These are phyloP conservation scores for Myiopsitta monachus DNA, from an alignment of 2,113 vertebrate genomes.

Conservation along the genomic window DNA sequence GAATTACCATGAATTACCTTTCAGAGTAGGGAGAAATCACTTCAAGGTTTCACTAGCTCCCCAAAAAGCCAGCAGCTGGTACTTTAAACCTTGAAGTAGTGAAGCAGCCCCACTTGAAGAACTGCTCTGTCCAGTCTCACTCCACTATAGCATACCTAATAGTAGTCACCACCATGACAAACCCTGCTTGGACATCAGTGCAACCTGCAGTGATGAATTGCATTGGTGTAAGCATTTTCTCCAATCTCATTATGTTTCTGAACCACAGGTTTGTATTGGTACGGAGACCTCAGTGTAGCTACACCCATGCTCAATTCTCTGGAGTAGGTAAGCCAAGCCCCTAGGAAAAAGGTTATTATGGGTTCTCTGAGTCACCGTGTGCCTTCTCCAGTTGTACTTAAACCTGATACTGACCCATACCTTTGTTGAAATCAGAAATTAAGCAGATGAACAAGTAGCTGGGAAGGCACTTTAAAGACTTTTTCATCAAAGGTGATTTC, in stretches of 20 bases:
- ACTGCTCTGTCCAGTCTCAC: neutral
- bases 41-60: neutral
- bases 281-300: neutral
- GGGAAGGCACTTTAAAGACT: neutral
- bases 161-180: neutral
- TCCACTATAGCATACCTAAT: neutral
- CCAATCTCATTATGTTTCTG: neutral
- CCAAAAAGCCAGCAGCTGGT: neutral
- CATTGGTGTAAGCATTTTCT: neutral
- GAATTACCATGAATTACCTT: neutral
- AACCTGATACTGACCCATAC: constrained; percentile 52
- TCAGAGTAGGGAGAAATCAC: neutral
- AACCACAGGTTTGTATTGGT: neutral
- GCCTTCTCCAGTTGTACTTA: constrained; percentile 11
- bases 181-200: neutral
- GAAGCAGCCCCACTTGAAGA: neutral
- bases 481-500: constrained; percentile 38
- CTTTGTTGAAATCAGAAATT: constrained; percentile 20
- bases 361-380: constrained; percentile 21
- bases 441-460: neutral
- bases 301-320: neutral
- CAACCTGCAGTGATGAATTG: neutral
- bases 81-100: neutral
- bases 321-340: neutral
- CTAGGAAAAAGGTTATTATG: constrained; percentile 20